These are phyloP conservation scores for Aramus guarauna DNA, from an alignment of 2,113 vertebrate species.

Conservation along the genomic window DNA sequence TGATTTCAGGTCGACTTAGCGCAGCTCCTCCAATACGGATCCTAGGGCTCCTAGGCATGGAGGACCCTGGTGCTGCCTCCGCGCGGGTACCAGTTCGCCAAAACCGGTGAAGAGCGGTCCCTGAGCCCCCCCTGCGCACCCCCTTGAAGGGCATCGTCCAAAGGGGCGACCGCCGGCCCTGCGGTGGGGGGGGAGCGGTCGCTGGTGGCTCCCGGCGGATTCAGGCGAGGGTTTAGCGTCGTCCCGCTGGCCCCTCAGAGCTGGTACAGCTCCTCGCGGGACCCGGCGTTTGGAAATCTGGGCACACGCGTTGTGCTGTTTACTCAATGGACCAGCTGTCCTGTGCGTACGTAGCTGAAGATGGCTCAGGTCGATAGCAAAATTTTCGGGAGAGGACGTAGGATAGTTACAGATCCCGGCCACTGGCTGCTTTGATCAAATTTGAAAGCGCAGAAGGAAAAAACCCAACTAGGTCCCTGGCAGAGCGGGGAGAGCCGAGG, in stretches of 20 bases:
- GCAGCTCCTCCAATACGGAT: no score
- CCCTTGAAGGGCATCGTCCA: neutral
- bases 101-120: neutral
- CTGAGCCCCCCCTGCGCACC: no score
- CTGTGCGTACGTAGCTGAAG: neutral
- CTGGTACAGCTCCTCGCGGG: neutral
- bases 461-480: neutral
- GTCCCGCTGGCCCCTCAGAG: fast-evolving
- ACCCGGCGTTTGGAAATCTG: neutral
- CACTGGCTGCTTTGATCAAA: neutral
- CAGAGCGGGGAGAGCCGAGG: neutral
- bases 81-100: neutral
- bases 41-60: neutral
- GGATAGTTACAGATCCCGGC: neutral
- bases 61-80: neutral
- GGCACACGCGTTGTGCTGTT: neutral
- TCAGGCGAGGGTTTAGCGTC: neutral
- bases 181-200: neutral
- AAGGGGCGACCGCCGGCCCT: neutral
- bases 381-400: neutral
- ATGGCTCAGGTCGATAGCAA: neutral
- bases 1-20: no score
- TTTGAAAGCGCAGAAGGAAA: neutral
- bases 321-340: neutral
- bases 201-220: neutral